Evolutionary conservation across 1,140 invertebrate genomes (phyloP), one percentile per base, ranked within the genome.

Genomic region (Drosophila ambigua): DNA sequence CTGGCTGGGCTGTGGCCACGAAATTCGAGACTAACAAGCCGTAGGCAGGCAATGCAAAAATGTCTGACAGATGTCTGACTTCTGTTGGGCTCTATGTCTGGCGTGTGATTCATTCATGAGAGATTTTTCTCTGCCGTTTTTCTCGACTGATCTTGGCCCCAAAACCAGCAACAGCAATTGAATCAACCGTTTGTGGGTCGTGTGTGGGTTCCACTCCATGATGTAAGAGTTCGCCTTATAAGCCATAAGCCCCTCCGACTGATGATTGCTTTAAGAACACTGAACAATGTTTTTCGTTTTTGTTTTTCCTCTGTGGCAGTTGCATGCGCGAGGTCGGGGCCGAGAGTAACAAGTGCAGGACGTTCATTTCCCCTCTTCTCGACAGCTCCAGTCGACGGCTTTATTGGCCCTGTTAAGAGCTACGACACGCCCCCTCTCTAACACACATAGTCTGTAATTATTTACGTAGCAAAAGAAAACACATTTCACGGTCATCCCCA

Each of bases 311-410:
- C 44, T 20, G 15, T 45, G 28, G 45, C 24, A 76, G 55, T 76
- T 76, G 72, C 82, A 80, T 85, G 82, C 82, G 75, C 82, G 83
- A 85, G 82, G 82, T 88, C 83, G 75, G 28, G 31, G 48, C 63
- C 39, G 31, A 23, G 13, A 57, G 39, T 57, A 57, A 68, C 67
- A 69, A 24, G 52, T 68, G 35, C 20, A 6, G 51, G 43, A 31
- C 13, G n/a, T 23, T 9, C 16, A 8, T 57, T 39, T 46, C 4
- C 35, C 35, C 3, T 2, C 35, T 51, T 43, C 61, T 26, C 28
- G 44, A 46, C 55, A 54, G 16, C 44, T 35, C 31, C 31, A 35
- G 31, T 58, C 49, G 62, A 77, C 79, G 71, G 69, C 78, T 81
- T 57, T 64, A 81, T 76, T 76, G 73, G 72, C 73, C 73, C 73